phyloP scores from a whole-genome alignment of 1,140 invertebrate species.

The Panagrolaimus sp. region DNA sequence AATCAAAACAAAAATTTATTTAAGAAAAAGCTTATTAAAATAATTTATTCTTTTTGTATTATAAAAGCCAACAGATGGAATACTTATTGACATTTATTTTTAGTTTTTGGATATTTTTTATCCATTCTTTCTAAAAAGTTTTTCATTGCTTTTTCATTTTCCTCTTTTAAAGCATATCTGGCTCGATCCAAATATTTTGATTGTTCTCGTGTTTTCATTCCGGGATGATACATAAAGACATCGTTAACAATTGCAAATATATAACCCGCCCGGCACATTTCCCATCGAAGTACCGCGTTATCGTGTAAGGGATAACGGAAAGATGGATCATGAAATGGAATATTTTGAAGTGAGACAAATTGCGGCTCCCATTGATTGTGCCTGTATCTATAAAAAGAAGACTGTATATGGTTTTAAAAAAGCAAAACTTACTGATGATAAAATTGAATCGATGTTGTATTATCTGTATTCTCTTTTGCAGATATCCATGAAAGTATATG shows the following conservation, averaged over 20 bases:
- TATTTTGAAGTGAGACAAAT: conserved; percentile 17
- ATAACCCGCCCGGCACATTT: conserved; percentile 25
- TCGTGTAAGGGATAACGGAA: conserved; percentile 15
- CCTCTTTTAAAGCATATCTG: neutral
- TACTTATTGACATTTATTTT: neutral
- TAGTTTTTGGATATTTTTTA: conserved; percentile 13
- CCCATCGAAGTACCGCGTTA: conserved; percentile 22
- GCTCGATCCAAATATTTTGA: conserved; percentile 3
- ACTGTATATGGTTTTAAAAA: no score
- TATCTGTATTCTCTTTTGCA: neutral
- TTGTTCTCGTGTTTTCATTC: conserved; percentile 19
- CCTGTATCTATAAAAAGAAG: conserved; percentile 12
- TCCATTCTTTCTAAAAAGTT: conserved; percentile 21
- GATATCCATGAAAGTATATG: neutral
- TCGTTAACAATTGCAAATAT: conserved; percentile 24
- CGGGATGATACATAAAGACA: conserved; percentile 25
- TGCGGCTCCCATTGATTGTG: conserved; percentile 19
- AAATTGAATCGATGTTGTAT: neutral
- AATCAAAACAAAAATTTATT: no score
- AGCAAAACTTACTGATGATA: neutral
- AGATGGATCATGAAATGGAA: conserved; percentile 16
- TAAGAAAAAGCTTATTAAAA: no score
- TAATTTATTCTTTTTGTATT: no score
- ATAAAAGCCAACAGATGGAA: no score
- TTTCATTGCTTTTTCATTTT: neutral